These are phyloP conservation scores for Bombus pyrosoma DNA, from an alignment of 1,140 invertebrate genomes.

Conservation along the genomic window DNA sequence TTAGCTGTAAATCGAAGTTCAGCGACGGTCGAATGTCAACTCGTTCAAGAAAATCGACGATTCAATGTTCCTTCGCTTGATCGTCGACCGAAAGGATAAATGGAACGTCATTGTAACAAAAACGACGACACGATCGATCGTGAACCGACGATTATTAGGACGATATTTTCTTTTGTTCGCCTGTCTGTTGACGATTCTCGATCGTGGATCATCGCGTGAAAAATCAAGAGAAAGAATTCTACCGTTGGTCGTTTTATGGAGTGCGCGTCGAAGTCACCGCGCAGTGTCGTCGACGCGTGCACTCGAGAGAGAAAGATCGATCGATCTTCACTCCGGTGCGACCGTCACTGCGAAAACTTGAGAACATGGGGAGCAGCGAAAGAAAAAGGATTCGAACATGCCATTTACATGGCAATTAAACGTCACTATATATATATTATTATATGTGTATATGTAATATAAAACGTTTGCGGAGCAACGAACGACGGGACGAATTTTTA, in stretches of 20 bases:
- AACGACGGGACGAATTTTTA: constrained; percentile 46
- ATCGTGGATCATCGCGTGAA: constrained; percentile 52
- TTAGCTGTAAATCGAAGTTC: constrained; percentile 33
- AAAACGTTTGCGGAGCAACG: constrained; percentile 1
- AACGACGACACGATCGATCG: constrained; percentile 4
- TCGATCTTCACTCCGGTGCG: constrained; percentile 37
- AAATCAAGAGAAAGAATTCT: constrained; percentile 60
- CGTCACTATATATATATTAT: neutral
- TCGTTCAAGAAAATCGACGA: neutral
- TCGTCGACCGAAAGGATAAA: neutral
- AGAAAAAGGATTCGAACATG: neutral
- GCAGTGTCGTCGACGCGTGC: constrained; percentile 71
- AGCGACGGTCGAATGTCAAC: constrained; percentile 21
- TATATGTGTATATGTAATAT: neutral
- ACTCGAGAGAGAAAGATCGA: constrained; percentile 61
- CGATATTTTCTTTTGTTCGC: neutral
- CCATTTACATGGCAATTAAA: neutral
- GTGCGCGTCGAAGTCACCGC: constrained; percentile 75
- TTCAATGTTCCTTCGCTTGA: neutral
- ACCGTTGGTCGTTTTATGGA: constrained; percentile 51
- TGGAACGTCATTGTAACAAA: neutral
- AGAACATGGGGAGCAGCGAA: constrained; percentile 11
- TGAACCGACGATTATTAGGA: neutral
- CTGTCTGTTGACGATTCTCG: neutral
- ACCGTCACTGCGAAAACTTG: neutral